Percentiles rank a stretch among this genome's conserved stretches.
These are phyloP conservation scores for Lamproptera curius DNA, from an alignment of 2,888 invertebrate genomes.

Conservation along the genomic window DNA sequence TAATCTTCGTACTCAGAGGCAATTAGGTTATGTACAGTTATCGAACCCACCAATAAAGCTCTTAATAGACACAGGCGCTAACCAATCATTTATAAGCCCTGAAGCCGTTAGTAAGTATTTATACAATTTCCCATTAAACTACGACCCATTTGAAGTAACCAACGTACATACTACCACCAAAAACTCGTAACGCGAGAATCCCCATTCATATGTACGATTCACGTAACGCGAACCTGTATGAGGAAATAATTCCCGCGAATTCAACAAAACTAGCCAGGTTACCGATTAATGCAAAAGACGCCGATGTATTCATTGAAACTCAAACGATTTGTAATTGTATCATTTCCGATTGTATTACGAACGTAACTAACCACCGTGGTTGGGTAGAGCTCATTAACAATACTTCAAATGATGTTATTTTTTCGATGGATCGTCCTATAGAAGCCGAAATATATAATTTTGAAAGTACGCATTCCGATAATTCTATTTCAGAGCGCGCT, in stretches of 20 bases:
- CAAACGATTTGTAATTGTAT: slow-evolving; percentile 8
- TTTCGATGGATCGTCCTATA: slow-evolving; percentile 14
- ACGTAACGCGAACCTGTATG: slow-evolving; percentile 18
- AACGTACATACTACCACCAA: too few species aligned
- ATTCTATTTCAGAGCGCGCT: not conserved
- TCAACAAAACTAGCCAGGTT: slow-evolving; percentile 23
- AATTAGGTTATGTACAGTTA: not conserved
- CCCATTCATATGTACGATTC: slow-evolving; percentile 24
- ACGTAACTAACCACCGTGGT: slow-evolving; percentile 1
- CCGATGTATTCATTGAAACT: slow-evolving; percentile 20
- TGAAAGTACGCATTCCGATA: slow-evolving; percentile 7
- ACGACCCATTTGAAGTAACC: too few species aligned
- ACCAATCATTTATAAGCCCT: too few species aligned
- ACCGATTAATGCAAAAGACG: slow-evolving; percentile 23
- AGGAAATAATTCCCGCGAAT: slow-evolving; percentile 15
- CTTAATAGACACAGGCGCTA: too few species aligned
- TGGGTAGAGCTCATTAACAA: slow-evolving; percentile 16
- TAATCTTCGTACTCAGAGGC: slow-evolving; percentile 3
- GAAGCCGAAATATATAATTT: slow-evolving; percentile 2
- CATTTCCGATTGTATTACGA: slow-evolving; percentile 13
- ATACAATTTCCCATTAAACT: too few species aligned
- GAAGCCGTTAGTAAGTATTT: too few species aligned
- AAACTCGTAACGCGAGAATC: too few species aligned
- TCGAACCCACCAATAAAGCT: not conserved
- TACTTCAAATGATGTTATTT: slow-evolving; percentile 19